Conservation (phyloP, 2,113 vertebrate species). For the Lophotis ruficrista region DNA sequence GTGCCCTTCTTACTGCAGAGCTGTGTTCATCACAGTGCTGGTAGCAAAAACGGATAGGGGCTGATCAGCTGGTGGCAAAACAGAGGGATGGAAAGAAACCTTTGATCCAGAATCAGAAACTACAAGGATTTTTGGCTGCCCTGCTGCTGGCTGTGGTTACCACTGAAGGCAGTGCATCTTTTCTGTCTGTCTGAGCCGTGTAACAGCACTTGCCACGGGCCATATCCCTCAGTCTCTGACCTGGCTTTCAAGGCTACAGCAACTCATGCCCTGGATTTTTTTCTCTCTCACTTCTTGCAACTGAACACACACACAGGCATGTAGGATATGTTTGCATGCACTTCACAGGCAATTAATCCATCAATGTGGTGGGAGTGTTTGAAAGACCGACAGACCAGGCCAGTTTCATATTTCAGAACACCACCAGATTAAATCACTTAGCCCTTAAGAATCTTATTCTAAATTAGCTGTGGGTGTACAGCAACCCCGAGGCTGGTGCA, state of each 20-base stretch:
- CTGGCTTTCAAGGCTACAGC: not conserved
- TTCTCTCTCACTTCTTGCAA: not conserved
- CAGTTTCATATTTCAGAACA: not conserved
- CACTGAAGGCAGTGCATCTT: not conserved
- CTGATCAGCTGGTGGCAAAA: conserved; percentile 22
- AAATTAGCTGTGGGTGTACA: not conserved
- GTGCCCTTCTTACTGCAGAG: not conserved
- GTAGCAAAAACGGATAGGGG: not conserved
- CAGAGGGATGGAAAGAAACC: not conserved
- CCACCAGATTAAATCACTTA: not conserved
- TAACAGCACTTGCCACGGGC: not conserved
- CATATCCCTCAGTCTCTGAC: not conserved
- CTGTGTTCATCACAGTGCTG: not conserved
- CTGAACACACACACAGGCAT: not conserved
- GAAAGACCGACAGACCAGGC: not conserved
- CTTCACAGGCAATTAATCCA: not conserved
- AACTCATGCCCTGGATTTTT: not conserved
- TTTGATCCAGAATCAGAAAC: conserved; percentile 9
- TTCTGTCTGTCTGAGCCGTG: not conserved
- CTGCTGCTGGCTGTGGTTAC: conserved; percentile 17
- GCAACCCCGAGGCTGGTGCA: not conserved
- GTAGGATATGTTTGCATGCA: not conserved
- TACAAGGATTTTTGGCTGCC: not conserved
- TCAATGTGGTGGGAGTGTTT: not conserved
- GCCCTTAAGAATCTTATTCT: not conserved